phyloP scores from a whole-genome alignment of 1,140 invertebrate species.

The Lanistes nyassanus region DNA sequence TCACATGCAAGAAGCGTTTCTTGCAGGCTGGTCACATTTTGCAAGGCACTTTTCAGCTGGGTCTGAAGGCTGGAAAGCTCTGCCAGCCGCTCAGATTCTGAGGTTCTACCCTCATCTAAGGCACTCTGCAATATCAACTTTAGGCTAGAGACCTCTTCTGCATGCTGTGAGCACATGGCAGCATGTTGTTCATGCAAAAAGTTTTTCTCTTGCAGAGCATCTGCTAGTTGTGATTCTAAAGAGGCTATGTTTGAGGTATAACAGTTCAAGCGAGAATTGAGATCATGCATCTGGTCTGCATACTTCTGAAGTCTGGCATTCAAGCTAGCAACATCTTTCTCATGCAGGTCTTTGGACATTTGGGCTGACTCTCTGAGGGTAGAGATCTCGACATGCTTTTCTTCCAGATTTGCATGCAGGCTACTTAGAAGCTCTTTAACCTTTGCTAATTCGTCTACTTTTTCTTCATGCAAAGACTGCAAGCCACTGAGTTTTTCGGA shows the following conservation, averaged over 20 bases:
- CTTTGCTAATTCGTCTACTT: slow-evolving; percentile 8
- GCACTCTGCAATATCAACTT: neutral
- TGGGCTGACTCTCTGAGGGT: slow-evolving; percentile 24
- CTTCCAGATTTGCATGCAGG: slow-evolving; percentile 24
- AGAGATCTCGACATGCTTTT: slow-evolving; percentile 28
- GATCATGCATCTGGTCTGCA: neutral
- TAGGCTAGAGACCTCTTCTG: slow-evolving; percentile 15
- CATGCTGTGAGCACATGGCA: slow-evolving; percentile 4
- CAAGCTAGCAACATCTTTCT: slow-evolving; percentile 10
- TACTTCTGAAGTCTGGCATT: slow-evolving; percentile 9
- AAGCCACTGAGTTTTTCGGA: slow-evolving; percentile 29
- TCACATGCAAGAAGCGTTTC: neutral
- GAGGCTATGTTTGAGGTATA: slow-evolving; percentile 9
- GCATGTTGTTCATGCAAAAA: slow-evolving; percentile 2
- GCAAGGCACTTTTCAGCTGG: slow-evolving; percentile 17
- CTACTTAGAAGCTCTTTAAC: neutral
- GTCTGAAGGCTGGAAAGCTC: neutral
- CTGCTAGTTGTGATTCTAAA: neutral
- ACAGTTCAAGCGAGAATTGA: neutral
- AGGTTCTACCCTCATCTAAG: neutral
- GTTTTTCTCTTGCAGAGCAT: slow-evolving; percentile 15
- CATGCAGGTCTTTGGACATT: slow-evolving; percentile 24
- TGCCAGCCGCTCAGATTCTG: slow-evolving; percentile 8
- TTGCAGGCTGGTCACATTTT: slow-evolving; percentile 10
- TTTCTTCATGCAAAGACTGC: slow-evolving; percentile 19